phyloP scores from a whole-genome alignment of 2,888 invertebrate species.

The Aquatica leii region DNA sequence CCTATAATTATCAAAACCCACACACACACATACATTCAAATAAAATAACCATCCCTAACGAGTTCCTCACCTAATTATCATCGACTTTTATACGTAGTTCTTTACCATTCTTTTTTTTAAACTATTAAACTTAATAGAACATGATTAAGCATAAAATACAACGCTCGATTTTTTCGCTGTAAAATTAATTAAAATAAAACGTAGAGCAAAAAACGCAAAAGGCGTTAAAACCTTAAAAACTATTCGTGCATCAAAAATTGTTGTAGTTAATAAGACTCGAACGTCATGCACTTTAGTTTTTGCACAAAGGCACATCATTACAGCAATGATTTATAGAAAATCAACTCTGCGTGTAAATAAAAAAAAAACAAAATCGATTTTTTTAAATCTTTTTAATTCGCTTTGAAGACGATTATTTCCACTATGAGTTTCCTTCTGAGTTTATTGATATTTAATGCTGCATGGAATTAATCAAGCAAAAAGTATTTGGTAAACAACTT shows the following conservation, averaged over 20 bases:
- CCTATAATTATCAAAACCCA: slow-evolving; percentile 60
- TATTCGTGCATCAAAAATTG: slow-evolving; percentile 22
- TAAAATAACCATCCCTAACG: slow-evolving; percentile 44
- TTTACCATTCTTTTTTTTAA: no score
- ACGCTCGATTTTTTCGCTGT: no score
- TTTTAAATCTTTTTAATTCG: no score
- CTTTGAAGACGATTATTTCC: no score
- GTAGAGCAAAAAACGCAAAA: no score
- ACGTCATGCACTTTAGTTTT: slow-evolving; percentile 14
- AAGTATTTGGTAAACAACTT: no score
- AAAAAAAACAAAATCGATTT: background rate
- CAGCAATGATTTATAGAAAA: slow-evolving; percentile 17
- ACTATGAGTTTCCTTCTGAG: no score
- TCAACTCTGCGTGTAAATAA: slow-evolving; percentile 8
- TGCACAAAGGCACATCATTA: slow-evolving; percentile 15
- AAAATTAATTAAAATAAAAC: no score
- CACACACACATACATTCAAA: slow-evolving; percentile 43
- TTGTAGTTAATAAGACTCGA: slow-evolving; percentile 20
- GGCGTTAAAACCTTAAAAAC: slow-evolving; percentile 24
- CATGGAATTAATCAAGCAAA: no score
- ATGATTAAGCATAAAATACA: background rate
- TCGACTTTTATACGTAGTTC: slow-evolving; percentile 39
- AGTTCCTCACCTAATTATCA: slow-evolving; percentile 47
- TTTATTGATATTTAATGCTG: no score
- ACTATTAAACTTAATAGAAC: slow-evolving; percentile 9